Evolutionary conservation across 2,888 invertebrate species (phyloP), one percentile per base, ranked within the genome.

Genomic region (Oxycera nigricornis): DNA sequence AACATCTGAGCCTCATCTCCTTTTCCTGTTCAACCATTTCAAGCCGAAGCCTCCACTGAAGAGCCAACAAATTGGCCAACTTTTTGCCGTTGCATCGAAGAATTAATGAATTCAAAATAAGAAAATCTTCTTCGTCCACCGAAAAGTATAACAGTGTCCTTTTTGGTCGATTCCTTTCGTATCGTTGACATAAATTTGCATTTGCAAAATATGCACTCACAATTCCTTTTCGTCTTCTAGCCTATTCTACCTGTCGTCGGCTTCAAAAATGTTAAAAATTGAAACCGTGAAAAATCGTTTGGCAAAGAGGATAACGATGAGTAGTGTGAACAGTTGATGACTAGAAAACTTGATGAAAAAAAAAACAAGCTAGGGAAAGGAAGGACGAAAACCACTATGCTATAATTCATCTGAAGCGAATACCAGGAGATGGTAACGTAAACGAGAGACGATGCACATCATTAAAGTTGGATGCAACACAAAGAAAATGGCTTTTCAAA

Each of bases 161-260:
- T 61, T 31, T 55, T 24, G 22, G 2, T 61, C 31, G 35, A 61
- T 31, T 7, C 30, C n/a, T 61, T 59, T 30, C 14, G 17, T 14
- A 61, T 30, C 61, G 31, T 61, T 61, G 61, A 61, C 61, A 61
- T 61, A 61, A 61, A 61, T 61, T 61, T 61, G 61, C 61, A 61
- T 61, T 61, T 3, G 52, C 52, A 6, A n/a, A 4, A 17, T 17
- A 26, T 14, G n/a, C 2, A 2, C 14, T 59, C 17, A 28, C 17
- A 7, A n/a, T 14, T 9, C 24, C 14, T 46, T 14, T 14, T 2
- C 11, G 17, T 46, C 17, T 46, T 46, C 17, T 35, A 35, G 17
- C 46, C 46, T 3, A 11, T 2, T 46, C 14, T 46, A 3, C 17
- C 46, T 46, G 11, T 46, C 6, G n/a, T 46, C 46, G 17, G 46